Evolutionary conservation across 1,140 invertebrate genomes (phyloP), one percentile per base, ranked within the genome.

Genomic region (Physella acuta): DNA sequence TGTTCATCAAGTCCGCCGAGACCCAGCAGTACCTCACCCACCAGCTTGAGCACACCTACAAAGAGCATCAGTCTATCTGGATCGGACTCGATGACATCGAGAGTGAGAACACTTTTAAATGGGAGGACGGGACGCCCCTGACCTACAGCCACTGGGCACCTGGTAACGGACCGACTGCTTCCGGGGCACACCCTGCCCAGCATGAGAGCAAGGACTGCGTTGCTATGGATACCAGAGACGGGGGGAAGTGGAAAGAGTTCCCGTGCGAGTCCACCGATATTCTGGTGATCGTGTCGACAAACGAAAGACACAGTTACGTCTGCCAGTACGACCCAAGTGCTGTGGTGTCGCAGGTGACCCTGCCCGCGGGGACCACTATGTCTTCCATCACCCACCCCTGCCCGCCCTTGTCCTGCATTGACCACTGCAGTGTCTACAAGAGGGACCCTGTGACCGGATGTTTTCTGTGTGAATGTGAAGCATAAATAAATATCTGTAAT

Each of bases 121-220:
- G 55, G 55, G 55, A 56, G 17, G 55, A 56, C 30, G 55, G 55
- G 17, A 56, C 26, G 4, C 52, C 24, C 5, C n/a, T 3, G n/a
- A 17, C 31, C 3, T 56, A 56, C 55, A 56, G 55, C 30, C n/a
- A 56, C 55, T 56, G 55, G 4, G 55, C 55, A 28, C 2, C 55
- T 26, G 30, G 55, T 31, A 30, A 56, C 16, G 55, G 55, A 56
- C 55, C 8, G 17, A 5, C 16, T 56, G n/a, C 39, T 44, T 11
- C 39, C 39, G n/a, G n/a, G n/a, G n/a, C n/a, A n/a, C n/a, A n/a
- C n/a, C n/a, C n/a, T 16, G 3, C 31, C 2, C 3, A 26, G 1
- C 8, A 8, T 16, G 26, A 17, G 24, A 28, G 24, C 17, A 1
- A 56, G 3, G 55, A 56, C 30, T 56, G 55, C 24, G 55, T 56